Conservation (phyloP, 2,888 invertebrate species). For the Sturmia bella region DNA sequence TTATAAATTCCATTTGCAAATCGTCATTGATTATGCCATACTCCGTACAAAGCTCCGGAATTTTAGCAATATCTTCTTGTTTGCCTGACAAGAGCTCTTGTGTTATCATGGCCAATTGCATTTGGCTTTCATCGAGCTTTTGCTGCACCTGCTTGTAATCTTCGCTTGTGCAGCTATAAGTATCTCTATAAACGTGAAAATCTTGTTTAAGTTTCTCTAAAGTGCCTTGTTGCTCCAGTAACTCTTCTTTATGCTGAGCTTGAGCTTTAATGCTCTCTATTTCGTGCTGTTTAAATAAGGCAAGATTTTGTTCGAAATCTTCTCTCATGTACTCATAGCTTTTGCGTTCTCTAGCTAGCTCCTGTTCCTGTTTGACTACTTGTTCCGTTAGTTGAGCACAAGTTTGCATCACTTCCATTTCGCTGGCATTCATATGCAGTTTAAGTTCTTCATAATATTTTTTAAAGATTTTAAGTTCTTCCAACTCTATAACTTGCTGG, state of each 20-base stretch:
- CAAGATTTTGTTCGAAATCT: constrained; percentile 78
- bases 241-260: constrained; percentile 73
- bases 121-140: constrained; percentile 73
- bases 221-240: constrained; percentile 72
- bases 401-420: constrained; percentile 74
- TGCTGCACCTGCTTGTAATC: constrained; percentile 76
- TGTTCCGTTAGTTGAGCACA: constrained; percentile 76
- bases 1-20: constrained; percentile 77
- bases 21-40: constrained; percentile 79
- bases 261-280: constrained; percentile 74
- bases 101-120: constrained; percentile 76
- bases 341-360: constrained; percentile 73
- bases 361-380: constrained; percentile 73
- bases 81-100: constrained; percentile 75
- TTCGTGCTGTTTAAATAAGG: constrained; percentile 74
- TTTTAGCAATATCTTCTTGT: constrained; percentile 65
- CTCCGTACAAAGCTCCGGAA: constrained; percentile 75
- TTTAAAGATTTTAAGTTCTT: constrained; percentile 75
- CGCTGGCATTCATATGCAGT: constrained; percentile 76
- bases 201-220: constrained; percentile 69
- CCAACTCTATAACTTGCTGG: constrained; percentile 69
- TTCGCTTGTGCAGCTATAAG: constrained; percentile 72
- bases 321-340: constrained; percentile 77
- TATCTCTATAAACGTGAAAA: constrained; percentile 44
- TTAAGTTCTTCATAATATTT: constrained; percentile 77